phyloP scores from a whole-genome alignment of 2,113 vertebrate species.

The Misgurnus anguillicaudatus region DNA sequence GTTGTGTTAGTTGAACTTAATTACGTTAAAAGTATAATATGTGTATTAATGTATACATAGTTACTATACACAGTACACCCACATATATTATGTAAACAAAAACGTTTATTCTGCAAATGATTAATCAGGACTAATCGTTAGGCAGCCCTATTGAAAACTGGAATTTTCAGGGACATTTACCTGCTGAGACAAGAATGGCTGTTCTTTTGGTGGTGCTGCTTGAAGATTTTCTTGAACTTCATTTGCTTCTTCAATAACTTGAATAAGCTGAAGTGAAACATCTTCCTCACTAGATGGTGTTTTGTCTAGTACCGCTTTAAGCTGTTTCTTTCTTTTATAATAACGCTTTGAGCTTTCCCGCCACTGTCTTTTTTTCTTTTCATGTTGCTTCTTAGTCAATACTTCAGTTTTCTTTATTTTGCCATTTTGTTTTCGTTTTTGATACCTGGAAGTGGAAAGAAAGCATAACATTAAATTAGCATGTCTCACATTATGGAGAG shows the following conservation, averaged over 20 bases:
- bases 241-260: background rate
- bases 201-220: background rate
- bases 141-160: too few relatives aligned
- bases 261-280: background rate
- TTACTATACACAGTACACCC: too few relatives aligned
- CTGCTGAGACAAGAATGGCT: background rate
- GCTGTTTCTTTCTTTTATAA: background rate
- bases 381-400: slow-evolving; percentile 33
- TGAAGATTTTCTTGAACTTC: background rate
- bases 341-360: slow-evolving; percentile 13
- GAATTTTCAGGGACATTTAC: slow-evolving; percentile 32
- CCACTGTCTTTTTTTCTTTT: slow-evolving; percentile 39
- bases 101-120: too few relatives aligned
- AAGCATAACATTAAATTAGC: background rate
- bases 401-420: background rate
- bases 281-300: slow-evolving; percentile 14
- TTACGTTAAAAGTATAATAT: too few relatives aligned
- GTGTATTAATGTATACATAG: too few relatives aligned
- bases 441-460: background rate
- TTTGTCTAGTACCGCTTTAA: background rate
- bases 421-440: background rate
- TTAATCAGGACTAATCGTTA: too few relatives aligned
- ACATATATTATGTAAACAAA: too few relatives aligned
- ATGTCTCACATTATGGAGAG: background rate
- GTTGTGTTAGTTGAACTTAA: too few relatives aligned